phyloP scores from a whole-genome alignment of 2,113 vertebrate species.

The Copsychus sechellarum region DNA sequence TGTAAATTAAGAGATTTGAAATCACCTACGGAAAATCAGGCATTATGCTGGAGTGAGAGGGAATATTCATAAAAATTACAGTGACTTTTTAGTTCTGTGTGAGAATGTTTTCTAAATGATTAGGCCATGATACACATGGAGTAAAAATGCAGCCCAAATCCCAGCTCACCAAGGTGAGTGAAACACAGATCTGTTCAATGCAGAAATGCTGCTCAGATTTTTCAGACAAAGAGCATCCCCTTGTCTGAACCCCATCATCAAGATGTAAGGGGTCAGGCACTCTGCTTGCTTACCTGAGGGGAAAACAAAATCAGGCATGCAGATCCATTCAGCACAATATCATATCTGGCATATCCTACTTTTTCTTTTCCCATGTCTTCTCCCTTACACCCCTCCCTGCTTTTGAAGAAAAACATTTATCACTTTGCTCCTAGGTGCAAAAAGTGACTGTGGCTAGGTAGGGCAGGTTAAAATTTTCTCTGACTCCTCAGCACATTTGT shows the following conservation, averaged over 20 bases:
- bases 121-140: neutral
- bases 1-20: neutral
- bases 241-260: neutral
- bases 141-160: neutral
- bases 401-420: conserved; percentile 53
- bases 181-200: neutral
- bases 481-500: conserved; percentile 72
- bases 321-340: neutral
- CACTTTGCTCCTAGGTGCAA: conserved; percentile 59
- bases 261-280: neutral
- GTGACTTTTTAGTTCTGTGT: neutral
- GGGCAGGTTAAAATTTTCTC: conserved; percentile 73
- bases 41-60: neutral
- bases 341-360: neutral
- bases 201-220: neutral
- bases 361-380: neutral
- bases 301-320: neutral
- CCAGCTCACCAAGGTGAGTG: neutral
- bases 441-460: conserved; percentile 42
- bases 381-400: neutral
- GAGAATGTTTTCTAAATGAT: neutral
- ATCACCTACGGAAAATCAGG: neutral
- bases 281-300: neutral
- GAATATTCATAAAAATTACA: neutral
- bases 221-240: neutral